A percentile compares a stretch with the other conserved stretches of the same genome.
These are phyloP conservation scores for Neopipo cinnamomea DNA, from an alignment of 2,113 vertebrate genomes.

Conservation along the genomic window DNA sequence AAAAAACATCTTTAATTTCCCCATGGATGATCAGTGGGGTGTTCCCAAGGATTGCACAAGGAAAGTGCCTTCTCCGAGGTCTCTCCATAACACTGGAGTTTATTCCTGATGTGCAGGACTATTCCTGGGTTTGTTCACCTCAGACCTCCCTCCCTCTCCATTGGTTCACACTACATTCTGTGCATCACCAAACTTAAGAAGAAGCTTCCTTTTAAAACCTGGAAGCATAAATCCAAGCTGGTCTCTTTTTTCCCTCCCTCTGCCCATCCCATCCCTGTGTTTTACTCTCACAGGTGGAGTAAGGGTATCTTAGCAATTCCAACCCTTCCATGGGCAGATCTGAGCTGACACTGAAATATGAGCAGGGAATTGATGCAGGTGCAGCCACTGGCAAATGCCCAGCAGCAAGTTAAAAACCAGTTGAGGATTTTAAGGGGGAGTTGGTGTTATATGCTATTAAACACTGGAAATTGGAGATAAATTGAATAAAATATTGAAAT, in stretches of 20 bases:
- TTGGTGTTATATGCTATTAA: not conserved
- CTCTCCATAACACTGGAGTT: not conserved
- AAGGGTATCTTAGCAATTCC: slow-evolving; percentile 61
- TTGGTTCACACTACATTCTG: not conserved
- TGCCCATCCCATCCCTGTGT: not conserved
- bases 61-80: not conserved
- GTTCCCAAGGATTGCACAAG: not conserved
- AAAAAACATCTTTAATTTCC: not conserved
- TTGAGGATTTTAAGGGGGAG: too few relatives aligned
- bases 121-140: too few relatives aligned
- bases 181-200: not conserved
- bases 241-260: not conserved
- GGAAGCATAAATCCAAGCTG: slow-evolving; percentile 55
- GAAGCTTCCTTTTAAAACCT: slow-evolving; percentile 45
- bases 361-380: slow-evolving; percentile 57
- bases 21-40: too few relatives aligned
- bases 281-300: slow-evolving; percentile 60
- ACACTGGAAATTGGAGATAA: slow-evolving; percentile 23
- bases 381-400: slow-evolving; percentile 45
- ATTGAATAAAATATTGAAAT: not conserved
- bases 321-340: slow-evolving; percentile 37
- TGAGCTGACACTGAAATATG: slow-evolving; percentile 70
- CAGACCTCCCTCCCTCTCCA: not conserved
- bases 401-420: slow-evolving; percentile 4
- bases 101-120: too few relatives aligned